Evolutionary conservation across 37 sponge, comb jelly and placozoan species (phyloP), one percentile per base, ranked within the genome.

Genomic region (Ianthella basta): DNA sequence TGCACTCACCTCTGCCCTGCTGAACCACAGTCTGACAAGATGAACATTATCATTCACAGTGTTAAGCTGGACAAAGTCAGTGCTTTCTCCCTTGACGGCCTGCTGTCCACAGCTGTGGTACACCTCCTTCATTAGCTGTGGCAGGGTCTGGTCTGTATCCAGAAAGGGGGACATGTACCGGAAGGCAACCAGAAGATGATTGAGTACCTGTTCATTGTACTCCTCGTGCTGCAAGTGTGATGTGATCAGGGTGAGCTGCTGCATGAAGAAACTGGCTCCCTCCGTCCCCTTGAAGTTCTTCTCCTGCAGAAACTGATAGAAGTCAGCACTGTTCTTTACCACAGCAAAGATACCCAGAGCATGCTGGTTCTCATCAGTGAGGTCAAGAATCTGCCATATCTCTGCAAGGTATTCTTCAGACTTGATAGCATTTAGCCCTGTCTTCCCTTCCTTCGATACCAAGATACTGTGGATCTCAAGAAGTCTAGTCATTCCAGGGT

Each of bases 161-260:
- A 86, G 75, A 84, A 96, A 96, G 0, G 92, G 94, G 15, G 55
- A 61, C 33, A 96, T 93, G 83, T 86, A 68, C 59, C 86, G 66
- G 85, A 87, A 96, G 10, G 97, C 97, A 38, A 90, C 90, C 56
- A 74, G 84, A 60, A 96, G 92, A 70, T 96, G 94, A 83, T 88
- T 96, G n/a, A 96, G 80, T 29, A 96, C 86, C 2, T 80, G 84
- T 54, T 95, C 96, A 61, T 95, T 95, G 85, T 95, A 95, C 80
- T 95, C 93, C 61, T 95, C 91, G 56, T 95, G 89, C 78, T 93
- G 94, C 15, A 96, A 84, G 36, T 96, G 94, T 25, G 87, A 85
- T 3, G 91, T 93, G 29, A 96, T 84, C 21, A 96, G 70, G 24
- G 88, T 80, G 80, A 84, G 86, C 77, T 94, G 88, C 77, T 88